Base-by-base conservation (phyloP, 2,888 invertebrate species). In the Dasysyrphus tricinctus region DNA sequence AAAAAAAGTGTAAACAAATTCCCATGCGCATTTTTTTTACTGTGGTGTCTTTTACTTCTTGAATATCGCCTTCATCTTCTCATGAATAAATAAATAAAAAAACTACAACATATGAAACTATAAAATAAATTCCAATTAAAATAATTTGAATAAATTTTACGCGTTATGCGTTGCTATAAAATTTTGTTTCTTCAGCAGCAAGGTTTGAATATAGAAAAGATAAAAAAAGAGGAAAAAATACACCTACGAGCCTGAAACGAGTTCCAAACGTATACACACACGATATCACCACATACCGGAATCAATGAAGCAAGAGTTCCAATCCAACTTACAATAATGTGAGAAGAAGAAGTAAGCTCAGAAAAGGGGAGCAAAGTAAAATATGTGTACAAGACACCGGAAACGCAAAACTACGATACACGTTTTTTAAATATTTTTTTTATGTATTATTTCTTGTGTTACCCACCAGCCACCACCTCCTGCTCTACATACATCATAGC, bases 91-190 rank as follows among this genome's bases (percentile, higher is more conserved):
- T 73, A 67, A 80, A 54, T 54, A 51, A 12, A 57, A 74, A 65
- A 67, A 79, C 69, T 65, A 80, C 51, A 80, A 70, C 73, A 76
- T 44, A 44, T 32, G 16, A 47, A 67, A 67, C 65, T 67, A 67
- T 49, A 34, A 67, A 67, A 67, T 19, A 67, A 86, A 86, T 86
- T 86, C 86, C 74, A 86, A 86, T 86, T 82, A 86, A 86, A 86
- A 86, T 78, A 86, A 86, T 81, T 81, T 86, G 86, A 86, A 86
- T 86, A 86, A 81, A 86, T 86, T 86, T 86, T 75, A 86, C 81
- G 86, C 86, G 86, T 86, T 86, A 81, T 79, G 81, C 86, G 80
- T 81, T 82, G 70, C 42, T 61, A 72, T 72, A 16, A 78, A 44
- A 67, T 49, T 42, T 63, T 63, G 70, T 73, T 82, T 81, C 54